Evolutionary conservation across 1,140 invertebrate genomes (phyloP), one percentile per base, ranked within the genome.

Genomic region (Phthorimaea operculella): DNA sequence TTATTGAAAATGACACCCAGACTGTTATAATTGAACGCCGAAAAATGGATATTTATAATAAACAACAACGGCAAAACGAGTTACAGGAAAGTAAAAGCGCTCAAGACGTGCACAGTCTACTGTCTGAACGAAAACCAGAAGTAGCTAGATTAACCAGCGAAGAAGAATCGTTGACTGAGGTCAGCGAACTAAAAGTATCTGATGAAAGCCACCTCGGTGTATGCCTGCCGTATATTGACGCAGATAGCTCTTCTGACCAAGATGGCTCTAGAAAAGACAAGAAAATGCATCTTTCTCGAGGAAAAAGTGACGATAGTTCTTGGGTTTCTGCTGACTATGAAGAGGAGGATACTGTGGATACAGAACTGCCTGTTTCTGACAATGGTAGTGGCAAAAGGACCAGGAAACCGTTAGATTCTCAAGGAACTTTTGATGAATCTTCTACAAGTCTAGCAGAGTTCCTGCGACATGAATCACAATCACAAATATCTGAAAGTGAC

Each of bases 81-180:
- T 60, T 76, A 18, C 74, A 79, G 54, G 72, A 85, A 60, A 80
- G 73, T 59, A 83, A 76, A 57, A 76, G 74, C 59, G 77, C 61
- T 57, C 80, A 83, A 66, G 71, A 84, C 58, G 60, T 82, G 14
- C 64, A 73, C 67, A 58, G 56, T 71, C 15, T 54, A 66, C 52
- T 72, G 33, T 48, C 54, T 21, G 66, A 74, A 33, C 74, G 67
- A 74, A 86, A 71, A 76, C 78, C 68, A 64, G 87, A 77, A 74
- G 79, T 82, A 8, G 77, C 79, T 6, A 76, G 87, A 28, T 79
- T 89, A 53, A 88, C 86, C 0, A 90, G 89, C 42, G 89, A 90
- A 62, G 89, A 90, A 62, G 90, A 90, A 71, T 91, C 89, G 48
- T 80, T 91, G 6, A 90, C 88, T 17, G 87, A 89, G 79, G 87